These are phyloP conservation scores for Mionectes olivaceus DNA, from an alignment of 2,797 vertebrate species.

Conservation along the genomic window DNA sequence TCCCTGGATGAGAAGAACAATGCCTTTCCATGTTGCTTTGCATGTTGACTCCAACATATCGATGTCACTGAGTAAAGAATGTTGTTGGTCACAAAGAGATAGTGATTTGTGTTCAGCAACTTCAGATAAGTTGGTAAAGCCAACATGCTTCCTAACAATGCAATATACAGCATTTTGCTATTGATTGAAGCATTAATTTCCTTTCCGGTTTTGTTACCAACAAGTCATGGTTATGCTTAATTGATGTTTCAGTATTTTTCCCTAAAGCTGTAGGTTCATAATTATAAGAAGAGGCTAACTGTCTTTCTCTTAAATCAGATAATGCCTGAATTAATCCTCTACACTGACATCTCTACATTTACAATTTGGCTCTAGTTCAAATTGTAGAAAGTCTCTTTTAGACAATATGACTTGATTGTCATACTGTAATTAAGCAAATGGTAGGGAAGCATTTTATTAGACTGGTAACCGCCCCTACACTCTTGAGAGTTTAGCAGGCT, in stretches of 20 bases:
- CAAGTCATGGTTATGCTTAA: neutral
- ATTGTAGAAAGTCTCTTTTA: neutral
- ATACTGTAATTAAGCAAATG: neutral
- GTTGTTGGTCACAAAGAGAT: neutral
- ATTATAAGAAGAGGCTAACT: neutral
- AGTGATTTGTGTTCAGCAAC: neutral
- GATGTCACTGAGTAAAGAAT: neutral
- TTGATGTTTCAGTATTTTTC: neutral
- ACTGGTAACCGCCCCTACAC: neutral
- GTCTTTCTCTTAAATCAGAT: neutral
- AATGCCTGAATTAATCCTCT: neutral
- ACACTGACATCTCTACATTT: neutral
- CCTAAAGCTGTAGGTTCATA: neutral
- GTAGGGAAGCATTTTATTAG: neutral
- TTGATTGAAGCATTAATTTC: neutral
- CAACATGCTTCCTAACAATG: neutral
- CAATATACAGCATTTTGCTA: neutral
- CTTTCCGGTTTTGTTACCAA: constrained; percentile 24
- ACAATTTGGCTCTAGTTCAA: neutral
- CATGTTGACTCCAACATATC: neutral
- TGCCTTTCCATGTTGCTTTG: neutral
- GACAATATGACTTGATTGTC: neutral
- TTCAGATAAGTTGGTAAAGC: neutral
- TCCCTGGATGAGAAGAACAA: neutral
- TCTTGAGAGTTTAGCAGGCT: neutral